Evolutionary conservation across 64 coral and sea anemone genomes (phyloP), one percentile per base, ranked within the genome.

Genomic region (Actinia equina): DNA sequence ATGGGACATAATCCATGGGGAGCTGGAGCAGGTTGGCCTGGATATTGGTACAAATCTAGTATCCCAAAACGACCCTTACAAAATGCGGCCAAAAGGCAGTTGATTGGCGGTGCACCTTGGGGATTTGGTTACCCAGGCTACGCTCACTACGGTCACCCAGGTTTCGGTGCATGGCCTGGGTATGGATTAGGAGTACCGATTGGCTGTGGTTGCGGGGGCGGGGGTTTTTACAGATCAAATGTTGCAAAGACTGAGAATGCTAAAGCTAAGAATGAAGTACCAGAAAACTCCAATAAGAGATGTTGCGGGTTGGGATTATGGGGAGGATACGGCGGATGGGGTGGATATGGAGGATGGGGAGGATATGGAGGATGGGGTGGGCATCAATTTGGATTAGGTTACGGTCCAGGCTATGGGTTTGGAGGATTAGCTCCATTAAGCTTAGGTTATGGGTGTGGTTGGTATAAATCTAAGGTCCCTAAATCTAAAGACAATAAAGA

Each of bases 41-140:
- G 94, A 17, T 93, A 42, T 82, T 96, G 94, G 94, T 96, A 96
- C 69, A 93, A 85, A 87, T 93, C 91, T 19, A 85, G 58, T 15
- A 69, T 96, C 43, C 91, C 94, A 88, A 92, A 88, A 87, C 77
- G 56, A 22, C 42, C 79, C 55, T 87, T 77, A 71, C 85, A 8
- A 52, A 82, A 87, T 70, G 43, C 84, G n/a, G 82, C 89, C 3
- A 92, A 92, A 64, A 92, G 90, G 79, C 79, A 87, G 43, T 83
- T 82, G 20, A 65, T 85, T 61, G 88, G 88, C 22, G 88, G 88
- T 19, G 90, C 71, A 87, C 90, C 90, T 5, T 58, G 54, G 61
- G 90, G 90, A 3, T 92, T 87, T 76, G 90, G 90, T 43, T 92
- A 92, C 80, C 90, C 63, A 22, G 92, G 92, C 0, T 89, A 76